Percentiles rank a stretch among this genome's conserved stretches.
Evolutionary conservation across 2,797 vertebrate genomes (phyloP).

Genomic region (Argyrosomus regius): DNA sequence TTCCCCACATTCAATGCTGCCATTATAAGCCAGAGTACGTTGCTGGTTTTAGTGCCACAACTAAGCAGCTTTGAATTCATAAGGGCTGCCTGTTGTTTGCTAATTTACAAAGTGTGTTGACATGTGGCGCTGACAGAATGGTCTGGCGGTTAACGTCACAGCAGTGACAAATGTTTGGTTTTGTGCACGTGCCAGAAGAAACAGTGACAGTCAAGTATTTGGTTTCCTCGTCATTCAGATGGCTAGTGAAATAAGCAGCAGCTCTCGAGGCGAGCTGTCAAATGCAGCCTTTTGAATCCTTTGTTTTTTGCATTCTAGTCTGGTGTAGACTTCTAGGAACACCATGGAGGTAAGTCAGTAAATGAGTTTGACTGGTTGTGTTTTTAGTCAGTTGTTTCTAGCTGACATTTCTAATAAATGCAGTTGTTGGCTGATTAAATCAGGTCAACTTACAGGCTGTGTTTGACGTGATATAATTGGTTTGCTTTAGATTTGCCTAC

Average conservation of each 20-base stretch:
- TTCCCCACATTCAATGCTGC: slow-evolving; percentile 56
- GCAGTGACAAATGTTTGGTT: slow-evolving; percentile 37
- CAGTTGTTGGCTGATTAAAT: background rate
- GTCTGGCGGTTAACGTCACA: slow-evolving; percentile 49
- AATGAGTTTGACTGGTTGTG: slow-evolving; percentile 9
- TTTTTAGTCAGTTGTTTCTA: slow-evolving; percentile 3
- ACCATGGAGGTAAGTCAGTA: slow-evolving; percentile 82
- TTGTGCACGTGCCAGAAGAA: slow-evolving; percentile 49
- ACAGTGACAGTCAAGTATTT: slow-evolving; percentile 50
- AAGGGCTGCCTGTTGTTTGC: slow-evolving; percentile 70
- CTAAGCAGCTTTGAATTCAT: slow-evolving; percentile 78
- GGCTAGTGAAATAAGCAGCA: slow-evolving; percentile 23
- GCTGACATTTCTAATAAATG: background rate
- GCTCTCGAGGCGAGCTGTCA: slow-evolving; percentile 60
- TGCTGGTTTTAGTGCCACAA: slow-evolving; percentile 66
- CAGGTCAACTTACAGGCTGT: slow-evolving; percentile 1
- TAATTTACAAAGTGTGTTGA: slow-evolving; percentile 51
- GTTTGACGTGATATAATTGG: slow-evolving; percentile 29
- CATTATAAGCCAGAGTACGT: slow-evolving; percentile 66
- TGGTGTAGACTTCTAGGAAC: slow-evolving; percentile 49
- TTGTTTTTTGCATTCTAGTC: slow-evolving; percentile 63
- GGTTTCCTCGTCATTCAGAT: slow-evolving; percentile 46
- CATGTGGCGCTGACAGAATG: slow-evolving; percentile 65
- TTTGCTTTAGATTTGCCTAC: slow-evolving; percentile 12
- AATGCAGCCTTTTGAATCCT: slow-evolving; percentile 43